A percentile compares a stretch with the other conserved stretches of the same genome.
phyloP scores from a whole-genome alignment of 1,140 invertebrate genomes.

The Heliconius hermathena region DNA sequence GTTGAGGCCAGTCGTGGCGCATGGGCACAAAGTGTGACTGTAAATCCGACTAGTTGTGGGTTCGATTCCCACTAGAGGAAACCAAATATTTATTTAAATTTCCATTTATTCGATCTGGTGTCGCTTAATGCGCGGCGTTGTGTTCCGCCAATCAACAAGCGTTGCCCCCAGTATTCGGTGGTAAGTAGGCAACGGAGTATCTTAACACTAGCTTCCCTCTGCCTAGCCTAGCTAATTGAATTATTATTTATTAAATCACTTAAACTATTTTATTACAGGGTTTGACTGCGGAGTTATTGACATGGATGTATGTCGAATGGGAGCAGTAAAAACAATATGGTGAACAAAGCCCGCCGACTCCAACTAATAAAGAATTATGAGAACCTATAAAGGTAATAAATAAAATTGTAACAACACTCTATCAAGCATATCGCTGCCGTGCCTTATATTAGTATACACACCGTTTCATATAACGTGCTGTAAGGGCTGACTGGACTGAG shows the following conservation, averaged over 20 bases:
- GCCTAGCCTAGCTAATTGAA: too few species aligned
- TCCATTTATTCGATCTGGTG: too few species aligned
- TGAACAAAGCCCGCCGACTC: conserved; percentile 54
- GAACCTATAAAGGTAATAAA: conserved; percentile 51
- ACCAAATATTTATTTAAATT: too few species aligned
- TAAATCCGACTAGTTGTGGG: too few species aligned
- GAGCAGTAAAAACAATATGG: conserved; percentile 61
- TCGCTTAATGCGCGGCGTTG: too few species aligned
- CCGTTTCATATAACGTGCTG: conserved; percentile 27
- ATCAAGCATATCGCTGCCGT: conserved; percentile 56
- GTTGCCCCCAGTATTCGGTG: too few species aligned
- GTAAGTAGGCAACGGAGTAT: too few species aligned
- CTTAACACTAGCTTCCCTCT: too few species aligned
- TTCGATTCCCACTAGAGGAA: too few species aligned
- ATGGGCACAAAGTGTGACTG: too few species aligned
- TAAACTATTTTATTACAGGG: background rate
- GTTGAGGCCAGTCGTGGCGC: too few species aligned
- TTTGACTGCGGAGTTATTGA: conserved; percentile 8
- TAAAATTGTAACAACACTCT: conserved; percentile 60
- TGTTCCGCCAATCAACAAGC: too few species aligned
- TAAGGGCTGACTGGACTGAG: background rate
- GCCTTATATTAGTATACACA: conserved; percentile 10
- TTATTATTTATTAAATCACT: background rate
- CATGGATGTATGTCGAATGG: conserved; percentile 59
- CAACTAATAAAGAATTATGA: conserved; percentile 72